Percentiles rank a stretch among this genome's conserved stretches.
Evolutionary conservation across 2,797 vertebrate genomes (phyloP).

Genomic region (Erpetoichthys calabaricus): DNA sequence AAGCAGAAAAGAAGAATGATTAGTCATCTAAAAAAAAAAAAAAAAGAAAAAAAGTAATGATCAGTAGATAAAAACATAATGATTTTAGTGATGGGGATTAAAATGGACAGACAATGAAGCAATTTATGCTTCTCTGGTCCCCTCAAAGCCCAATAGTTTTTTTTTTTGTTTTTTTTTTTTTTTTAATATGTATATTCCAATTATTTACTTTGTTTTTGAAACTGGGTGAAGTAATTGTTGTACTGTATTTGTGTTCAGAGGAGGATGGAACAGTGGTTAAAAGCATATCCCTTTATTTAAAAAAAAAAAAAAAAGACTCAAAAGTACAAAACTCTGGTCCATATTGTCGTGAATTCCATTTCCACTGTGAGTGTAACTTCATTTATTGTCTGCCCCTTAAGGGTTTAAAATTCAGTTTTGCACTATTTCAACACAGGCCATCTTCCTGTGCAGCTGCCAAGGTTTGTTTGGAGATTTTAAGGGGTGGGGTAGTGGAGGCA

Average conservation of each 20-base stretch:
- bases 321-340: conserved; percentile 34
- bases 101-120: conserved; percentile 36
- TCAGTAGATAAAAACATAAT: conserved; percentile 22
- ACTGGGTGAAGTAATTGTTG: conserved; percentile 65
- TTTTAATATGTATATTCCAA: conserved; percentile 33
- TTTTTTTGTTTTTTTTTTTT: conserved; percentile 42
- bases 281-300: conserved; percentile 31
- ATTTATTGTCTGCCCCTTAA: too few species aligned
- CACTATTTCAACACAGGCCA: too few species aligned
- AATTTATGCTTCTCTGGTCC: conserved; percentile 16
- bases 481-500: too few species aligned
- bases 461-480: too few species aligned
- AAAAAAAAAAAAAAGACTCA: conserved; percentile 23
- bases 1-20: conserved; percentile 83
- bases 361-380: conserved; percentile 39
- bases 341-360: conserved; percentile 54
- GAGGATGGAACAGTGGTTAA: conserved; percentile 21
- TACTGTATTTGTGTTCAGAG: conserved; percentile 59
- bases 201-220: conserved; percentile 44
- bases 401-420: conserved; percentile 1
- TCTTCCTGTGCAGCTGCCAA: too few species aligned
- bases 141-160: conserved; percentile 2
- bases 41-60: conserved; percentile 28
- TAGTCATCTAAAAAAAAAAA: conserved; percentile 35
- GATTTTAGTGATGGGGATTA: conserved; percentile 28